These are phyloP conservation scores for Drosophila meridiana DNA, from an alignment of 2,888 invertebrate genomes.

Conservation along the genomic window DNA sequence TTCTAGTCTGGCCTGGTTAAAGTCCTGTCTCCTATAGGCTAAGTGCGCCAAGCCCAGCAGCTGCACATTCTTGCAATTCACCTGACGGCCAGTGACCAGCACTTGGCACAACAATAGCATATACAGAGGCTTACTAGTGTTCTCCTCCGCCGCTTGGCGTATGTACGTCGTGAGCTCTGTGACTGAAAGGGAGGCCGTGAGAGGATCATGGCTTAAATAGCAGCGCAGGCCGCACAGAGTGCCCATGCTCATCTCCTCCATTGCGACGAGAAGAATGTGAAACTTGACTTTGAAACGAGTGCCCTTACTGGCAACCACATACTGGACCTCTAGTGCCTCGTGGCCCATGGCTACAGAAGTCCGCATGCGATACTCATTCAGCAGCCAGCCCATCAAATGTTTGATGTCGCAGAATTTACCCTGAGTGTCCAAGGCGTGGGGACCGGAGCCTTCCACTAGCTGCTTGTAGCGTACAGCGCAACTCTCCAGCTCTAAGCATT, in stretches of 20 bases:
- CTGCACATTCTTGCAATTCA: constrained; percentile 37
- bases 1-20: neutral
- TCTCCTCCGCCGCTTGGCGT: constrained; percentile 14
- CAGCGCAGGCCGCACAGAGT: constrained; percentile 30
- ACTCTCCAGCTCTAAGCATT: constrained; percentile 19
- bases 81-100: constrained; percentile 8
- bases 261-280: constrained; percentile 43
- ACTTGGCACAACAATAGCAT: constrained; percentile 43
- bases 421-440: constrained; percentile 20
- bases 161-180: constrained; percentile 30
- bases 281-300: constrained; percentile 36
- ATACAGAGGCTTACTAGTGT: constrained; percentile 6
- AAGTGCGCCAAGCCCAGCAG: constrained; percentile 39
- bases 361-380: constrained; percentile 41
- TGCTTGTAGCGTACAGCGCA: constrained; percentile 40
- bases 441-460: constrained; percentile 35
- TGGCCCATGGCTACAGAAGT: constrained; percentile 24
- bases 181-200: constrained; percentile 28
- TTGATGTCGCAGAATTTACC: constrained; percentile 21
- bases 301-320: constrained; percentile 14
- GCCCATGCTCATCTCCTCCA: constrained; percentile 31
- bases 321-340: constrained; percentile 43
- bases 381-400: constrained; percentile 40
- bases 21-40: constrained; percentile 14
- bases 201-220: constrained; percentile 39